Percentiles rank a stretch among this genome's conserved stretches.
Conservation (phyloP, 1,140 invertebrate species). For the Triops cancriformis region DNA sequence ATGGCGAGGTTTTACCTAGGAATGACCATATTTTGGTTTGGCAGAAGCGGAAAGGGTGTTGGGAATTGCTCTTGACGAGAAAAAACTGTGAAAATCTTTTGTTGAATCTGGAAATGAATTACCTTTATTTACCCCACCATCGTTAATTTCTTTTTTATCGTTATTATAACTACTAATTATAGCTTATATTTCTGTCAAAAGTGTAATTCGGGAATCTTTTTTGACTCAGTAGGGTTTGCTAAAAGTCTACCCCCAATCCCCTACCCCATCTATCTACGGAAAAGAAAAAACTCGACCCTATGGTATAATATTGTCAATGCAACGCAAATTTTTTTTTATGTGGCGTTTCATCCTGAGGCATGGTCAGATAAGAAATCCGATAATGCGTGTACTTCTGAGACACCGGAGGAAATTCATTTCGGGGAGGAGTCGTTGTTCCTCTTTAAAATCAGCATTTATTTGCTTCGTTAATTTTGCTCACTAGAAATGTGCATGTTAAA, state of each 20-base stretch:
- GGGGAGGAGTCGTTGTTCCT: not conserved
- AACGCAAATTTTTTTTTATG: too few relatives aligned
- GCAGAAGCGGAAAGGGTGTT: not conserved
- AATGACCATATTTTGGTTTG: not conserved
- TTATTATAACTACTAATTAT: not conserved
- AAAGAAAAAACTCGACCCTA: too few relatives aligned
- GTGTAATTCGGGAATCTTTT: too few relatives aligned
- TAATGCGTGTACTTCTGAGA: not conserved
- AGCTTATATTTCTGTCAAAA: too few relatives aligned
- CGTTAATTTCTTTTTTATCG: not conserved
- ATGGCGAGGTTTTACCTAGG: not conserved
- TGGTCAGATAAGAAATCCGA: too few relatives aligned
- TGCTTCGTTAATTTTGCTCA: not conserved
- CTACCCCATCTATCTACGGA: too few relatives aligned
- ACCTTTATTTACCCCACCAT: slow-evolving; percentile 6
- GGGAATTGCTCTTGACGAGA: not conserved
- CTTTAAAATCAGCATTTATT: not conserved
- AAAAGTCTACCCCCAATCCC: too few relatives aligned
- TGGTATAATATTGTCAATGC: too few relatives aligned
- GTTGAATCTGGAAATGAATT: slow-evolving; percentile 14
- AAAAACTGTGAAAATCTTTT: not conserved
- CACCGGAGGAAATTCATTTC: not conserved
- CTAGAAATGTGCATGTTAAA: not conserved
- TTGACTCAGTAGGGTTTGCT: too few relatives aligned
- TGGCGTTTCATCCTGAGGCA: too few relatives aligned